These are phyloP conservation scores for Clunio marinus DNA, from an alignment of 2,888 invertebrate genomes.

Conservation along the genomic window DNA sequence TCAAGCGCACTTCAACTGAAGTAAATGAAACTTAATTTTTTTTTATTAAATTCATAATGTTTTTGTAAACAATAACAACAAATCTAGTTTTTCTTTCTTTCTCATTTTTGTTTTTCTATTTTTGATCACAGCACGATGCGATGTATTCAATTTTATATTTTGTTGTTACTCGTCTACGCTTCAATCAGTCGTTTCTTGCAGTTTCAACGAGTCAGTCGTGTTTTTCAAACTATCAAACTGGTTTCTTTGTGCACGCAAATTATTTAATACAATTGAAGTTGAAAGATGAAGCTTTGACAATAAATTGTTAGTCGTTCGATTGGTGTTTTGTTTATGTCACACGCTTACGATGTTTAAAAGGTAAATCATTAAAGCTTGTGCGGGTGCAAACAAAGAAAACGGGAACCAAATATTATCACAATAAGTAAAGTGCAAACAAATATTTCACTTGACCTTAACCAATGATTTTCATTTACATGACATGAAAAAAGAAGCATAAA, in stretches of 20 bases:
- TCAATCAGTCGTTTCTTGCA: not conserved
- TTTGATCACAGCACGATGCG: not conserved
- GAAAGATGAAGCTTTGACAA: too few species aligned
- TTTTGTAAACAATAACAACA: not conserved
- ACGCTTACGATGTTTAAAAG: too few species aligned
- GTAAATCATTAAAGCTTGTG: too few species aligned
- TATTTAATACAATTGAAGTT: not conserved
- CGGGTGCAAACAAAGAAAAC: too few species aligned
- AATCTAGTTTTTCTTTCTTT: not conserved
- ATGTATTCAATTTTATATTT: not conserved
- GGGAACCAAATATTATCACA: not conserved
- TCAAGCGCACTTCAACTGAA: too few species aligned
- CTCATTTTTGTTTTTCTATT: not conserved
- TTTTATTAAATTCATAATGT: not conserved
- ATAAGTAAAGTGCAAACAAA: not conserved
- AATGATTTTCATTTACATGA: too few species aligned
- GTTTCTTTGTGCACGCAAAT: not conserved
- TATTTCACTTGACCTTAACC: not conserved
- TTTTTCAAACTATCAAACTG: not conserved
- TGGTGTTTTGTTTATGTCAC: too few species aligned
- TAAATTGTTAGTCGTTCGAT: too few species aligned
- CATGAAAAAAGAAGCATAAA: too few species aligned
- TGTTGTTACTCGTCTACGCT: not conserved
- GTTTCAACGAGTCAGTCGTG: not conserved
- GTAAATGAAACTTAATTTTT: too few species aligned